These are phyloP conservation scores for Sparidentex hasta DNA, from an alignment of 2,797 vertebrate species.

Conservation along the genomic window DNA sequence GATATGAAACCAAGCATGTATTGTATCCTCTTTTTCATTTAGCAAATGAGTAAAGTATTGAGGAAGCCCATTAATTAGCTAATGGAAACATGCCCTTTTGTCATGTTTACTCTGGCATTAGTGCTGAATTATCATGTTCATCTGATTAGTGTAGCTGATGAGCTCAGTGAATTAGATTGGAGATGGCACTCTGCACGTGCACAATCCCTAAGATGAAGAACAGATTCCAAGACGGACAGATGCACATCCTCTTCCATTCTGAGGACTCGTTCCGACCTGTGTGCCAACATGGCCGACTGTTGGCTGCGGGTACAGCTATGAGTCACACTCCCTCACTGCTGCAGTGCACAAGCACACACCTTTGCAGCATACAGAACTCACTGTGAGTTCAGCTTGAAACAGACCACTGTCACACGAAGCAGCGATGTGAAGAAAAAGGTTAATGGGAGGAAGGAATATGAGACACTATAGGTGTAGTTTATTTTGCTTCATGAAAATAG, in stretches of 20 bases:
- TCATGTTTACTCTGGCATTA: slow-evolving; percentile 71
- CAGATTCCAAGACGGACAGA: slow-evolving; percentile 68
- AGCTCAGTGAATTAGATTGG: slow-evolving; percentile 59
- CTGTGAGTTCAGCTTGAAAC: slow-evolving; percentile 61
- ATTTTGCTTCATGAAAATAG: slow-evolving; percentile 5
- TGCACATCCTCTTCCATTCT: slow-evolving; percentile 42
- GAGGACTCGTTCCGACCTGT: slow-evolving; percentile 42
- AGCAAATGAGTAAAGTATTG: slow-evolving; percentile 61
- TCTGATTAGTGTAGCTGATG: slow-evolving; percentile 73
- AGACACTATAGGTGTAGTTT: slow-evolving; percentile 19
- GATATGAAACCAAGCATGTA: slow-evolving; percentile 26
- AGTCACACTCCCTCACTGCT: slow-evolving; percentile 76
- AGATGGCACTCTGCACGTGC: slow-evolving; percentile 48
- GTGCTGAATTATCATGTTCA: slow-evolving; percentile 70
- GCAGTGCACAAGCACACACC: slow-evolving; percentile 66
- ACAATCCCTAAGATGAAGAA: slow-evolving; percentile 55
- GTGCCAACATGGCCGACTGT: slow-evolving; percentile 70
- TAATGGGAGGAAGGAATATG: slow-evolving; percentile 30
- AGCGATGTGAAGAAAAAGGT: slow-evolving; percentile 28
- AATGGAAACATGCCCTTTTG: slow-evolving; percentile 66
- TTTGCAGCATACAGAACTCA: slow-evolving; percentile 55
- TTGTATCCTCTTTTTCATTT: slow-evolving; percentile 52
- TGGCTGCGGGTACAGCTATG: slow-evolving; percentile 72
- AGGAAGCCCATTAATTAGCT: slow-evolving; percentile 68
- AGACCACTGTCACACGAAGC: slow-evolving; percentile 39